phyloP scores from a whole-genome alignment of 23 tunicate species.

The Trididemnum clinides region DNA sequence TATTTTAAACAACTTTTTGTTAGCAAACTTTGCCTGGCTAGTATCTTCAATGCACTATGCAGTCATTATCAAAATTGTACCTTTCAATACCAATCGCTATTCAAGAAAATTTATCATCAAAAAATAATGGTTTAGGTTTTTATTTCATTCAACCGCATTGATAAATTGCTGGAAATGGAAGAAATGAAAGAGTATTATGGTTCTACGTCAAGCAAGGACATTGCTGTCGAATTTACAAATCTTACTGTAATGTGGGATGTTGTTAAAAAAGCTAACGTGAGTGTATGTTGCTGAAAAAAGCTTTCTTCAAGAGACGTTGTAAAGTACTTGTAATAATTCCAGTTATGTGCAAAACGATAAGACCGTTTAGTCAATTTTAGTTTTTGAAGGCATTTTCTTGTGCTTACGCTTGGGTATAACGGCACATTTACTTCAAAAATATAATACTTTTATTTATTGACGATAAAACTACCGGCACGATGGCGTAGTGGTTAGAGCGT shows the following conservation, averaged over 20 bases:
- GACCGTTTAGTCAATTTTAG: conserved; percentile 30
- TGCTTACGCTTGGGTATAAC: no score
- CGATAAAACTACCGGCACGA: no score
- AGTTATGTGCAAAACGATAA: conserved; percentile 20
- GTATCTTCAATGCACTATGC: no score
- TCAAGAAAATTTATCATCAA: no score
- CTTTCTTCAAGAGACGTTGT: conserved; percentile 29
- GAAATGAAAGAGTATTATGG: conserved; percentile 76
- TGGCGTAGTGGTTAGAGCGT: no score
- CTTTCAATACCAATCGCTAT: background rate
- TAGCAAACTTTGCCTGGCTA: no score
- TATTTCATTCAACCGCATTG: conserved; percentile 76
- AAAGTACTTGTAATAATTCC: background rate
- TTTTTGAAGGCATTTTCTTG: conserved; percentile 42
- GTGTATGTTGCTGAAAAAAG: conserved; percentile 28
- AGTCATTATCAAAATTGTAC: no score
- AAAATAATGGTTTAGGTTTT: conserved; percentile 50
- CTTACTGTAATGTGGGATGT: conserved; percentile 90
- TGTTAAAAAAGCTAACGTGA: conserved; percentile 43
- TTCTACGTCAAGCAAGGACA: conserved; percentile 7
- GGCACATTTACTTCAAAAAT: no score
- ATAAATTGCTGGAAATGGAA: conserved; percentile 75
- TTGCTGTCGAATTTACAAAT: conserved; percentile 61
- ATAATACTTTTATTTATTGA: no score
- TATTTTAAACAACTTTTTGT: conserved; percentile 38